Base-by-base conservation (phyloP, 2,113 vertebrate species). In the Diadophis punctatus region DNA sequence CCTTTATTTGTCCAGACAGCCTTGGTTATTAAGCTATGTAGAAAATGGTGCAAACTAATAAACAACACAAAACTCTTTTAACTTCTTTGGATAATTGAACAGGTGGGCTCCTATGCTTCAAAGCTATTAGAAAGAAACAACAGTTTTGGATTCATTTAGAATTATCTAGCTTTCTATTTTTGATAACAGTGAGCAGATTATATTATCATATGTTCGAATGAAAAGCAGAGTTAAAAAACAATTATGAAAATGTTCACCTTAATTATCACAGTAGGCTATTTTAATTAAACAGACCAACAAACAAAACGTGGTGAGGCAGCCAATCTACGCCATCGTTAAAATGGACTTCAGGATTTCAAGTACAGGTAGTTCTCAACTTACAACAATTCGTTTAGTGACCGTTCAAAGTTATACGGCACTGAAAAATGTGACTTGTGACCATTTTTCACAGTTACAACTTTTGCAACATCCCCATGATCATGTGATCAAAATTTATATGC, bases 141-240 rank as follows among this genome's bases (percentile, higher is more conserved):
- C 85, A 56, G n/a, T 14, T 53, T 49, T 55, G n/a, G 11, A 43
- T 90, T 25, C 68, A 90, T 12, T 49, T 27, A 84, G 25, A 88
- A 74, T 25, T 18, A 27, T 8, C 46, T 49, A 51, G n/a, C 27
- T 18, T 52, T 53, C 60, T 18, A 6, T 88, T 34, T 87, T 52
- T 55, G 49, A n/a, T 18, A 80, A 43, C 34, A 80, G 39, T 84
- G 80, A 94, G 93, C 93, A 95, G 96, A 91, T n/a, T 86, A 96
- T 92, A 90, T 94, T 91, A 94, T 93, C 90, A 46, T 43, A 90
- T 4, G 8, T 25, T 93, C 80, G 56, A 84, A 23, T 90, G 95
- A n/a, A 85, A 94, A 87, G 90, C 68, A 88, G 91, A 30, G 91
- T 56, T 22, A 27, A 39, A n/a, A 90, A 49, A 20, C n/a, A n/a